Base-by-base conservation (phyloP, 2,888 invertebrate species). In the Pristionchus maxplancki region DNA sequence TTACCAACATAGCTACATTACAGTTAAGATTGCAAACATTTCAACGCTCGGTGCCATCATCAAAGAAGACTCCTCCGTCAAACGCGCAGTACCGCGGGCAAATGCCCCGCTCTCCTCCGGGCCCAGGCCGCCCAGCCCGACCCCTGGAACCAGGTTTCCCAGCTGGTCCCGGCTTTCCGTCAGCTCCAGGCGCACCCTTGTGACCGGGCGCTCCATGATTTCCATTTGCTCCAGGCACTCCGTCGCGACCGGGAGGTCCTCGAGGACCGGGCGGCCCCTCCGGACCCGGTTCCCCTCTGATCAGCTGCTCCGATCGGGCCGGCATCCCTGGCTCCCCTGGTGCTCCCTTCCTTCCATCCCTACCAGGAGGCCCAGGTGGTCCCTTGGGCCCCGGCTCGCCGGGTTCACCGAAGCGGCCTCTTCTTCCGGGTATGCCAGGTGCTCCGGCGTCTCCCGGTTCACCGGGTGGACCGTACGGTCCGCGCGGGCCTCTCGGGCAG, bases 361-460 rank as follows among this genome's bases (percentile, higher is more conserved):
- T 89, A 89, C 93, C 93, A 31, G 89, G 88, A 28, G 89, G 88
- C 87, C 92, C 92, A 50, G 87, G 89, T 24, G 88, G 71, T 89
- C 92, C 92, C 48, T 89, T 88, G 20, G 87, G 89, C 83, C 92
- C 93, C 62, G 89, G 90, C n/a, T 90, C 89, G 89, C 93, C 93
- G 40, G 90, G 88, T 71, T 90, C 90, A 89, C 93, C 93, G 13
- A 88, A 89, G 87, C 90, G 90, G 90, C 92, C 92, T 53, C 90
- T 48, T 3, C 89, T 85, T 83, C 92, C 92, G 74, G 91, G 90
- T 6, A 82, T 86, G 48, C 90, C 91, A 15, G 91, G 91, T 31
- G 86, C 88, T 48, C 91, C 91, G 31, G 89, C 87, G 28, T 89
- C 89, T 89, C 93, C 93, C 37, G 91, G 92, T 20, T 90, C 91